Conservation (phyloP, 2,113 vertebrate genomes). For the Phrynosoma platyrhinos region DNA sequence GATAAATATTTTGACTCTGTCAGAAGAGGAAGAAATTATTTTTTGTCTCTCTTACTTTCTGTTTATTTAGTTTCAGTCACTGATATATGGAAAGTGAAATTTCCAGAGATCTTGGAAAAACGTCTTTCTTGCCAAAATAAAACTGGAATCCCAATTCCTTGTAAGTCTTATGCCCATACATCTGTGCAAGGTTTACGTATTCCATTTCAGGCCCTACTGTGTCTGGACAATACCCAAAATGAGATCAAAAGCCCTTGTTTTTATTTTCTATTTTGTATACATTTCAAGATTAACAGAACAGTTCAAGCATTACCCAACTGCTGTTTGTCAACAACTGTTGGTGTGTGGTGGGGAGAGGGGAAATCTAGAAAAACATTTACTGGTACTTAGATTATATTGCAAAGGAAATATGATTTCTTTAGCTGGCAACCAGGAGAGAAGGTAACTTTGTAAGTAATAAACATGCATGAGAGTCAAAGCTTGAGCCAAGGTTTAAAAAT, state of each 20-base stretch:
- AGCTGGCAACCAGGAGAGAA: not conserved
- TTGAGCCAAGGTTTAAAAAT: not conserved
- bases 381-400: not conserved
- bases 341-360: not conserved
- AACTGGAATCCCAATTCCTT: not conserved
- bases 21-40: not conserved
- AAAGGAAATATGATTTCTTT: not conserved
- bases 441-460: not conserved
- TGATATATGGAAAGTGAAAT: slow-evolving; percentile 7
- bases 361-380: not conserved
- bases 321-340: not conserved
- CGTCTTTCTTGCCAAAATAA: slow-evolving; percentile 1
- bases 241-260: not conserved
- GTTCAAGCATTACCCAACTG: not conserved
- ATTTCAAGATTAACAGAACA: not conserved
- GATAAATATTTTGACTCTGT: not conserved
- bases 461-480: not conserved
- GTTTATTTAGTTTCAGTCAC: not conserved
- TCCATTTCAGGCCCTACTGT: not conserved
- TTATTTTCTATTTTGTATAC: not conserved
- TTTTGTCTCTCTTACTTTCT: slow-evolving; percentile 1
- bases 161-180: not conserved
- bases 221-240: not conserved
- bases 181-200: not conserved
- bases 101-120: not conserved